Conservation (phyloP, 2,888 invertebrate species). For the Keiferia lycopersicella region DNA sequence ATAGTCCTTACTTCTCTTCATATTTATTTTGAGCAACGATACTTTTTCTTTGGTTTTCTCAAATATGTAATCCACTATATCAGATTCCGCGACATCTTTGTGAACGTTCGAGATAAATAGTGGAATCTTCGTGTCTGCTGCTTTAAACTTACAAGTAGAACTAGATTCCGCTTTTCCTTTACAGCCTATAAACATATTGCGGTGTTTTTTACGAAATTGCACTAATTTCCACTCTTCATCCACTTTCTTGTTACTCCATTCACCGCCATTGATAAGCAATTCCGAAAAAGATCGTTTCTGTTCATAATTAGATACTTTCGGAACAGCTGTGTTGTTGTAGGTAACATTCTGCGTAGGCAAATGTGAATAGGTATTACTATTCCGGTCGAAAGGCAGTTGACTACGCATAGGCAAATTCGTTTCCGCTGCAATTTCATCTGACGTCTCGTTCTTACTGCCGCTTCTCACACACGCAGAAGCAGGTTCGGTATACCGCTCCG, state of each 20-base stretch:
- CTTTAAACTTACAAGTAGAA: constrained; percentile 27
- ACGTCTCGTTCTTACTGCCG: neutral
- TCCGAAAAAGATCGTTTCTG: neutral
- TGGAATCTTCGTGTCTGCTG: constrained; percentile 28
- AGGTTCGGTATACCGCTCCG: neutral
- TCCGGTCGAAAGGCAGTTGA: neutral
- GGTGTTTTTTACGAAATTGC: neutral
- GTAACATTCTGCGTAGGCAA: neutral
- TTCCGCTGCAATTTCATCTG: neutral
- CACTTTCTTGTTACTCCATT: neutral
- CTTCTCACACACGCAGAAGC: neutral
- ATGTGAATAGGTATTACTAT: neutral
- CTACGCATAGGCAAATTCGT: neutral
- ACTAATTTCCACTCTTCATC: neutral
- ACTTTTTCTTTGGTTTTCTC: constrained; percentile 26
- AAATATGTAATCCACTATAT: constrained; percentile 29
- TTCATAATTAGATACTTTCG: neutral
- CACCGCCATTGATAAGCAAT: neutral
- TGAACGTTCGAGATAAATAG: constrained; percentile 33
- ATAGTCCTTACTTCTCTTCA: constrained; percentile 28
- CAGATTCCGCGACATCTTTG: constrained; percentile 27
- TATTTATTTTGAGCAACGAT: constrained; percentile 27
- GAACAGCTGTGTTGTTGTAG: neutral
- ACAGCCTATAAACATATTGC: neutral
- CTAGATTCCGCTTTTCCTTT: neutral